phyloP scores from a whole-genome alignment of 2,888 invertebrate genomes.

The Nymphalis urticae region DNA sequence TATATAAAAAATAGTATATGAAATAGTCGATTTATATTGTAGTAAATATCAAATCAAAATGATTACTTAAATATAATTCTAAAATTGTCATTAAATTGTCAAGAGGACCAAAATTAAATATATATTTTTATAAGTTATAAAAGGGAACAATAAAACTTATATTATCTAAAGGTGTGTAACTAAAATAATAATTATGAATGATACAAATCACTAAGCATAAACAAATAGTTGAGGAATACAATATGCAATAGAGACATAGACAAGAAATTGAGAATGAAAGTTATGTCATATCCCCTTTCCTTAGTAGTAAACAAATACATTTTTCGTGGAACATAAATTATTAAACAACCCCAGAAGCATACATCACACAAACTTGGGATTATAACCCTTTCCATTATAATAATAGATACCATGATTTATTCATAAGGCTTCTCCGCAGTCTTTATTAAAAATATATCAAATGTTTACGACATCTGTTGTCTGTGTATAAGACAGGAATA shows the following conservation, averaged over 20 bases:
- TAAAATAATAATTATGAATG: too few species aligned
- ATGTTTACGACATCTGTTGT: constrained; percentile 8
- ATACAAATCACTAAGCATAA: too few species aligned
- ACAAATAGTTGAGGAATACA: too few species aligned
- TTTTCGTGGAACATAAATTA: constrained; percentile 1
- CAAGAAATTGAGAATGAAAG: not conserved
- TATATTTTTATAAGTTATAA: too few species aligned
- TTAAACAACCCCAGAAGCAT: not conserved
- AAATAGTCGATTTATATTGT: too few species aligned
- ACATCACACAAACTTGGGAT: constrained; percentile 7
- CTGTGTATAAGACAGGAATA: constrained; percentile 5
- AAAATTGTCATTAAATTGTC: too few species aligned
- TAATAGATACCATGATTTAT: constrained; percentile 14
- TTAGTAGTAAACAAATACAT: not conserved
- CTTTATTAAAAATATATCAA: constrained; percentile 13
- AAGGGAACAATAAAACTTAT: too few species aligned
- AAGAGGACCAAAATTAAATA: too few species aligned
- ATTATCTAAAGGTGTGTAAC: too few species aligned
- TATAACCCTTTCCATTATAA: constrained; percentile 7
- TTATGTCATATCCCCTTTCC: not conserved
- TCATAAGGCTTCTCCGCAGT: not conserved
- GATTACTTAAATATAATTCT: too few species aligned
- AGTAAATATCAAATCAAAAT: too few species aligned
- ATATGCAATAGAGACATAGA: not conserved
- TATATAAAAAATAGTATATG: too few species aligned